Percentiles rank a stretch among this genome's conserved stretches.
These are phyloP conservation scores for Thinocorus orbignyianus DNA, from an alignment of 2,113 vertebrate genomes.

Conservation along the genomic window DNA sequence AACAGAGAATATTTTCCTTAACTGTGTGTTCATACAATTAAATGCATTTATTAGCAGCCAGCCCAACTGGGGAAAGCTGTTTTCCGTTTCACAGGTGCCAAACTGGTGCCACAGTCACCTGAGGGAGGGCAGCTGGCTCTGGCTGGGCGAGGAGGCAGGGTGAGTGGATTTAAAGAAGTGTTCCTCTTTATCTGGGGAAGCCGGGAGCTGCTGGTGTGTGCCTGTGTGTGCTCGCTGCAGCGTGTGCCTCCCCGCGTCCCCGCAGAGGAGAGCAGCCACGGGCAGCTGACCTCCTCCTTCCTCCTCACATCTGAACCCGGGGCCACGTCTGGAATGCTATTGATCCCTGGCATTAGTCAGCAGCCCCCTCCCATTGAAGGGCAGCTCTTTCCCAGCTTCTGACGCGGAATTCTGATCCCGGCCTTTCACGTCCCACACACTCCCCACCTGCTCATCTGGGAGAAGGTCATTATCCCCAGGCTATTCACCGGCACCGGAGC, in stretches of 20 bases:
- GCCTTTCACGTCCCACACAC: constrained; percentile 29
- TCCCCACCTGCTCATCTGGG: constrained; percentile 74
- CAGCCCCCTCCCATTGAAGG: constrained; percentile 28
- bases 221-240: not conserved
- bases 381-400: constrained; percentile 69
- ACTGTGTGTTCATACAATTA: not conserved
- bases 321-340: constrained; percentile 57
- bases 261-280: not conserved
- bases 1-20: not conserved
- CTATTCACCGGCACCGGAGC: constrained; percentile 69
- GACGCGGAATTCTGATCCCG: constrained; percentile 15
- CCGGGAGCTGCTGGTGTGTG: not conserved
- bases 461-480: constrained; percentile 63
- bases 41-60: not conserved
- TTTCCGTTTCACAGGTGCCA: not conserved
- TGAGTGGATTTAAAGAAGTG: not conserved
- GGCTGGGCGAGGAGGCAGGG: not conserved
- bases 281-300: constrained; percentile 10
- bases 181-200: not conserved
- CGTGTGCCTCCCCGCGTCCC: not conserved
- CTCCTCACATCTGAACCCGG: not conserved
- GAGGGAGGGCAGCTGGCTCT: not conserved
- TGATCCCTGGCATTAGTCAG: constrained; percentile 62
- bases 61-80: not conserved
- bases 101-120: not conserved